These are phyloP conservation scores for Wasmannia auropunctata DNA, from an alignment of 1,140 invertebrate species.

Conservation along the genomic window DNA sequence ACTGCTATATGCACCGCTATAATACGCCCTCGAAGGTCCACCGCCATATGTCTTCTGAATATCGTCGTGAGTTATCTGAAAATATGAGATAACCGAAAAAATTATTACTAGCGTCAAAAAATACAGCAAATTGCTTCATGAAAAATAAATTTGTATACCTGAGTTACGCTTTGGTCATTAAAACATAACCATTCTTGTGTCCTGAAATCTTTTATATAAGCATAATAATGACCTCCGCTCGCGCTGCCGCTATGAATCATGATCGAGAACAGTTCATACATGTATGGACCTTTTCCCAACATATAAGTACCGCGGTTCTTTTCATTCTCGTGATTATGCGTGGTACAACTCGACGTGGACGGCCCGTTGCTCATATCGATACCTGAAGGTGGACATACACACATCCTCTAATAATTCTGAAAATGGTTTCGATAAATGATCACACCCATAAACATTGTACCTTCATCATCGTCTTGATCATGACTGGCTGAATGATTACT, in stretches of 20 bases:
- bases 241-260: slow-evolving; percentile 98
- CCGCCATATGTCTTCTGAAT: slow-evolving; percentile 95
- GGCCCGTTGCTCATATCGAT: slow-evolving; percentile 87
- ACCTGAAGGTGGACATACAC: slow-evolving; percentile 75
- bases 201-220: slow-evolving; percentile 95
- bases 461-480: slow-evolving; percentile 85
- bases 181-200: slow-evolving; percentile 93
- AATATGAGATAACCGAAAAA: slow-evolving; percentile 13
- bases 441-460: slow-evolving; percentile 56
- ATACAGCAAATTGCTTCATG: background rate
- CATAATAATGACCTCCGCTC: slow-evolving; percentile 97
- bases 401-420: background rate
- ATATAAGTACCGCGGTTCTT: slow-evolving; percentile 84
- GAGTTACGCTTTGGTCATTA: slow-evolving; percentile 91
- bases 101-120: background rate
- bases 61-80: slow-evolving; percentile 92
- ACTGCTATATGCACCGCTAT: slow-evolving; percentile 91
- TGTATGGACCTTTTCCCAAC: slow-evolving; percentile 88
- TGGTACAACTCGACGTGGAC: slow-evolving; percentile 75
- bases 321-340: slow-evolving; percentile 84
- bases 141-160: slow-evolving; percentile 81
- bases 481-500: slow-evolving; percentile 78
- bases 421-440: background rate
- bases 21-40: slow-evolving; percentile 89
- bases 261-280: slow-evolving; percentile 96